Conservation (phyloP, 2,888 invertebrate species). For the Chalcis sispes region DNA sequence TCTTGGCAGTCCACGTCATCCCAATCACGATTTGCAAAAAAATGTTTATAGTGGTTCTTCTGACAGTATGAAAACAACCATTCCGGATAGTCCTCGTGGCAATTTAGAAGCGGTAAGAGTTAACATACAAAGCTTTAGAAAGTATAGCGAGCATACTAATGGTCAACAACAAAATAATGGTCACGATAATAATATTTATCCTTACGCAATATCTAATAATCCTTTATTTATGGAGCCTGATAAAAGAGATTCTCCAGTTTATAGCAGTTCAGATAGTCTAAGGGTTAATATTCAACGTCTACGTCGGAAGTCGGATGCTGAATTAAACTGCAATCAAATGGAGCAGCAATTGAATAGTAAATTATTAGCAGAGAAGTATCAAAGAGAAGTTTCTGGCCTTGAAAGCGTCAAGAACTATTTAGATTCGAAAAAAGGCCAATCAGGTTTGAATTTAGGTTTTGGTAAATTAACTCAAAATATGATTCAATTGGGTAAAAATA, state of each 20-base stretch:
- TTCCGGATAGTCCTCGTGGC: conserved; percentile 65
- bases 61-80: conserved; percentile 64
- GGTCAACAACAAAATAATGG: conserved; percentile 62
- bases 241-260: conserved; percentile 69
- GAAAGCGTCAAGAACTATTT: conserved; percentile 72
- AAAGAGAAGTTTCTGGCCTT: conserved; percentile 70
- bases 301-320: conserved; percentile 70
- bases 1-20: conserved; percentile 61
- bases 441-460: conserved; percentile 68
- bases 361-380: conserved; percentile 70
- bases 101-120: conserved; percentile 68
- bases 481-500: conserved; percentile 72
- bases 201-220: conserved; percentile 72
- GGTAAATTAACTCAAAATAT: conserved; percentile 72
- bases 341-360: conserved; percentile 61
- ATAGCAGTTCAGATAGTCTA: conserved; percentile 71
- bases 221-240: conserved; percentile 71
- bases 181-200: conserved; percentile 66
- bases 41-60: conserved; percentile 61
- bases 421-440: conserved; percentile 71
- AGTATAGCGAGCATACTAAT: conserved; percentile 60
- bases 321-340: conserved; percentile 62
- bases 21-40: conserved; percentile 61
- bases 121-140: conserved; percentile 68
- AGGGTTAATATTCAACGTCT: conserved; percentile 69